These are phyloP conservation scores for Synergus umbraculus DNA, from an alignment of 2,888 invertebrate genomes.

Conservation along the genomic window DNA sequence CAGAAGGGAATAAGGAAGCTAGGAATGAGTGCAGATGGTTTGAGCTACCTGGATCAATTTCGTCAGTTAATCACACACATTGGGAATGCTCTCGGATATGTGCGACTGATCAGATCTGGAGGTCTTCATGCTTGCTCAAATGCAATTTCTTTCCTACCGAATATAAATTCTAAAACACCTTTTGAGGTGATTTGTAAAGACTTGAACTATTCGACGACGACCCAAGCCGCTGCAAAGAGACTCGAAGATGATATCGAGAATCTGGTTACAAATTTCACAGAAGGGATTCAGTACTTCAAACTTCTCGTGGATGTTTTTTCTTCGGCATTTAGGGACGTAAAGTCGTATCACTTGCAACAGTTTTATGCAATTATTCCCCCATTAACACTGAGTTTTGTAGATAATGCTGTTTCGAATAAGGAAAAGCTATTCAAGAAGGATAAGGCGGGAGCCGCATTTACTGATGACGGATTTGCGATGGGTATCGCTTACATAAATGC, in stretches of 20 bases:
- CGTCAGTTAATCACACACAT: slow-evolving; percentile 95
- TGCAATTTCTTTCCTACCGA: slow-evolving; percentile 93
- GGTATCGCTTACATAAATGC: slow-evolving; percentile 96
- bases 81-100: slow-evolving; percentile 97
- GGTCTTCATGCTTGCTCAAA: slow-evolving; percentile 95
- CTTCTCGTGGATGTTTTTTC: slow-evolving; percentile 95
- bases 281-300: slow-evolving; percentile 93
- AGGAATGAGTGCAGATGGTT: slow-evolving; percentile 88
- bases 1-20: slow-evolving; percentile 93
- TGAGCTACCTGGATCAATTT: slow-evolving; percentile 95
- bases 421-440: slow-evolving; percentile 95
- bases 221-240: slow-evolving; percentile 84
- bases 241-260: slow-evolving; percentile 88
- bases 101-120: slow-evolving; percentile 95
- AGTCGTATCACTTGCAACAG: slow-evolving; percentile 92
- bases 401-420: slow-evolving; percentile 93
- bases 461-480: slow-evolving; percentile 99
- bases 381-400: slow-evolving; percentile 95
- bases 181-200: slow-evolving; percentile 83
- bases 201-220: slow-evolving; percentile 81
- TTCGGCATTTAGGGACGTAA: slow-evolving; percentile 85
- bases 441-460: slow-evolving; percentile 92
- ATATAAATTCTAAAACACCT: slow-evolving; percentile 82
- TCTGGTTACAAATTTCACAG: slow-evolving; percentile 90
- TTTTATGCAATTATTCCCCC: slow-evolving; percentile 97